Evolutionary conservation across 2,888 invertebrate species (phyloP).

Genomic region (Shargacucullia verbasci): DNA sequence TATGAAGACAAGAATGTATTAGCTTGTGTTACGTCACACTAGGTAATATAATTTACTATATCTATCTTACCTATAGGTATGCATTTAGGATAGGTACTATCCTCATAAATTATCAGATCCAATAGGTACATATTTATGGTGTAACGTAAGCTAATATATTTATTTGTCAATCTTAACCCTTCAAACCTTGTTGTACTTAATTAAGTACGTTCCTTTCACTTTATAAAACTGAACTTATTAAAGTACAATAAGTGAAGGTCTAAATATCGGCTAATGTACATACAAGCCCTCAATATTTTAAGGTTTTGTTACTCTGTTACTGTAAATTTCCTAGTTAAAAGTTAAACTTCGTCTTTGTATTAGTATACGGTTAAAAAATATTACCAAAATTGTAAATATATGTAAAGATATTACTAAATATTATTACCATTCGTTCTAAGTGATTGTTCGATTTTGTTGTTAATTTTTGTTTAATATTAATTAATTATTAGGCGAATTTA

Average conservation of each 20-base stretch:
- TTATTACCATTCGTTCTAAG: constrained; percentile 88
- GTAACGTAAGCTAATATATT: constrained; percentile 26
- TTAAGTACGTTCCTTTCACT: constrained; percentile 1
- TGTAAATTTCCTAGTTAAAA: constrained; percentile 79
- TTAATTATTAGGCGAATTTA: constrained; percentile 62
- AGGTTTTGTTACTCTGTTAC: constrained; percentile 84
- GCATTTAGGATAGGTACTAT: no score
- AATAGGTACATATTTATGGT: background rate
- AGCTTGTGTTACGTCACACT: constrained; percentile 31
- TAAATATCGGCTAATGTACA: constrained; percentile 73
- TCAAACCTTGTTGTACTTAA: constrained; percentile 20
- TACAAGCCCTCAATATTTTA: constrained; percentile 70
- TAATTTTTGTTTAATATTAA: constrained; percentile 85
- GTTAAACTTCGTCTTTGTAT: constrained; percentile 82
- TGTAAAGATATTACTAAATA: constrained; percentile 89
- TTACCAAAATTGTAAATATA: constrained; percentile 88
- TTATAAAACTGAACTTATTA: constrained; percentile 4
- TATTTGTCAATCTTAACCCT: constrained; percentile 27
- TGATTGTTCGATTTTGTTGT: constrained; percentile 88
- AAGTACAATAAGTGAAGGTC: constrained; percentile 31
- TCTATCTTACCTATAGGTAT: no score
- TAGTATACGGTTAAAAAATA: constrained; percentile 85
- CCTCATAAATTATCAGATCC: no score
- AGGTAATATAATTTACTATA: background rate
- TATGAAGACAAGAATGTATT: constrained; percentile 35